Evolutionary conservation across 2,888 invertebrate species (phyloP), one percentile per base, ranked within the genome.

Genomic region (Orthosia incerta): DNA sequence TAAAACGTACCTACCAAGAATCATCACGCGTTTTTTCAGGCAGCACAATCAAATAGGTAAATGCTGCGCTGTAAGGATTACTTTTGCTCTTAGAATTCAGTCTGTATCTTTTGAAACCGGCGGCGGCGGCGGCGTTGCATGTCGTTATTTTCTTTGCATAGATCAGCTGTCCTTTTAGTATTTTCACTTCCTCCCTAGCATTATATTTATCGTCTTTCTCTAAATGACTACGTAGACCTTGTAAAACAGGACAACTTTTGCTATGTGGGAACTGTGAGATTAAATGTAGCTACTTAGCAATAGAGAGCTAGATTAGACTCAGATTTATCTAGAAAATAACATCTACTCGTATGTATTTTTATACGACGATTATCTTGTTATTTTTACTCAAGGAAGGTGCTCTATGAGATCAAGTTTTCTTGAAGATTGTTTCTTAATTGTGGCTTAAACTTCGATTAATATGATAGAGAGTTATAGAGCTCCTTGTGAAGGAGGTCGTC

Each of bases 161-260:
- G 45, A 76, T 59, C 68, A 60, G 76, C 59, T 13, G 20, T 20
- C 74, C 13, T 53, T 48, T 76, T 18, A 61, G 26, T 20, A 77
- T 69, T 75, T 75, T 77, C 74, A 78, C 61, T 78, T 71, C 76
- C 71, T 71, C 48, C 51, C 20, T 26, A 64, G 56, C 26, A 45
- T 55, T 26, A 76, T 68, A 68, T 68, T 69, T 50, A 74, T 50
- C 69, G 26, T 75, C 45, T 55, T 77, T 75, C 69, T 55, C 60
- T 69, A 53, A 77, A 60, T 55, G 1, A 68, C 48, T n/a, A 50
- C 39, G 20, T 68, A 60, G 39, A 61, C 18, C 60, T 61, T 53
- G 69, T 60, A 20, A 39, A 68, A 60, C 77, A 55, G 48, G 76
- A 68, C 16, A 18, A 18, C 20, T 59, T 59, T 68, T 16, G 26